phyloP scores from a whole-genome alignment of 1,140 invertebrate genomes.

The Heterodera schachtii region DNA sequence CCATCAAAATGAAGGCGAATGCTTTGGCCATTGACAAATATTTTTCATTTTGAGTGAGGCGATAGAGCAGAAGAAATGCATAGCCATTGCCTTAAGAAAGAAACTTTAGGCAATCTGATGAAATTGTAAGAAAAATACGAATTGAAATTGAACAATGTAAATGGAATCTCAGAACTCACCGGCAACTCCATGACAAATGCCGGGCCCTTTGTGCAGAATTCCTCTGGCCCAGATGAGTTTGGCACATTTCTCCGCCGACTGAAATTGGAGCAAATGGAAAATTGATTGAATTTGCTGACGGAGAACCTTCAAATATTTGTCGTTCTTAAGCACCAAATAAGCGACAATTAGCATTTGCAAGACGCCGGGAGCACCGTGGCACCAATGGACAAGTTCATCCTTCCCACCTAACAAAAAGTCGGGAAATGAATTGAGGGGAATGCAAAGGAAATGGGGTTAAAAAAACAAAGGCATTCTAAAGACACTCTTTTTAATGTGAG shows the following conservation, averaged over 20 bases:
- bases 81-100: constrained; percentile 28
- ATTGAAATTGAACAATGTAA: no score
- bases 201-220: constrained; percentile 40
- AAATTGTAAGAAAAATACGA: no score
- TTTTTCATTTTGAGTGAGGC: constrained; percentile 34
- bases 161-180: no score
- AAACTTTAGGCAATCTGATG: no score
- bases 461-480: no score
- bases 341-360: constrained; percentile 77
- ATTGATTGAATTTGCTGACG: background rate
- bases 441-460: no score
- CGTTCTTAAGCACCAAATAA: constrained; percentile 76
- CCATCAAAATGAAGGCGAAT: constrained; percentile 79
- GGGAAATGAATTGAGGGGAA: background rate
- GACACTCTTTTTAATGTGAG: no score
- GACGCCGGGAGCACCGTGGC: constrained; percentile 88
- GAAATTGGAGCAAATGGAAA: constrained; percentile 18
- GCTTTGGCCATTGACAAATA: constrained; percentile 65
- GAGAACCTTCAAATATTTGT: constrained; percentile 74
- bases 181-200: constrained; percentile 42
- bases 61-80: constrained; percentile 35
- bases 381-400: constrained; percentile 74
- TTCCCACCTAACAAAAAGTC: background rate
- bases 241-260: constrained; percentile 41
- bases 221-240: constrained; percentile 55